Percentiles rank a stretch among this genome's conserved stretches.
phyloP scores from a whole-genome alignment of 2,888 invertebrate genomes.

The Nomada flava region DNA sequence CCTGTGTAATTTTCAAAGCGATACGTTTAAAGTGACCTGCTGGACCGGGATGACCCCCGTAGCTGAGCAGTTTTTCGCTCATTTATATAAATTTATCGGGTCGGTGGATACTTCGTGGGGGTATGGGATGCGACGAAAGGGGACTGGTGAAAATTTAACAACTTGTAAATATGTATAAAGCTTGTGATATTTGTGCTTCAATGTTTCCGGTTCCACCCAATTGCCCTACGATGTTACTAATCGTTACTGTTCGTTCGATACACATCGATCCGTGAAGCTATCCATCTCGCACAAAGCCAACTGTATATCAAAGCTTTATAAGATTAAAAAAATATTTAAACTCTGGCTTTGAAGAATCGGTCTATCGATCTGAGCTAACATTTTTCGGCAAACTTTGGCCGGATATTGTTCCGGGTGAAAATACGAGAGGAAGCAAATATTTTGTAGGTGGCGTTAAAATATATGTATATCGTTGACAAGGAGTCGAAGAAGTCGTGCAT shows the following conservation, averaged over 20 bases:
- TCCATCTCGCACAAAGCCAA: neutral
- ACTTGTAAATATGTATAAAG: neutral
- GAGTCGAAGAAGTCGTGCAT: neutral
- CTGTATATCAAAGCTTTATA: neutral
- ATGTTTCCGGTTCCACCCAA: neutral
- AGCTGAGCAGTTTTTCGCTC: constrained; percentile 35
- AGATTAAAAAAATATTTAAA: neutral
- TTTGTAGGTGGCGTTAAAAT: neutral
- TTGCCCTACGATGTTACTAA: neutral
- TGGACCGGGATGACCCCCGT: constrained; percentile 24
- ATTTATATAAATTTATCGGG: constrained; percentile 57
- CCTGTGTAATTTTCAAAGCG: constrained; percentile 58
- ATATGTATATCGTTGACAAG: neutral
- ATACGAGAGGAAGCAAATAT: neutral
- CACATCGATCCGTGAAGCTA: neutral
- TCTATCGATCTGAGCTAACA: neutral
- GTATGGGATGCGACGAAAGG: neutral
- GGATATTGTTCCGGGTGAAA: neutral
- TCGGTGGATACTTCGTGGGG: constrained; percentile 9
- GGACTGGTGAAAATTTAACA: constrained; percentile 3
- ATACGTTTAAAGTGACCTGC: constrained; percentile 44
- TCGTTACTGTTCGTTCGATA: neutral
- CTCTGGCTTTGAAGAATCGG: neutral
- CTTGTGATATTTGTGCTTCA: neutral
- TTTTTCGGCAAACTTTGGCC: neutral